A percentile compares a stretch with the other conserved stretches of the same genome.
Conservation (phyloP, 2,797 vertebrate species). For the Enteromius argenteus region DNA sequence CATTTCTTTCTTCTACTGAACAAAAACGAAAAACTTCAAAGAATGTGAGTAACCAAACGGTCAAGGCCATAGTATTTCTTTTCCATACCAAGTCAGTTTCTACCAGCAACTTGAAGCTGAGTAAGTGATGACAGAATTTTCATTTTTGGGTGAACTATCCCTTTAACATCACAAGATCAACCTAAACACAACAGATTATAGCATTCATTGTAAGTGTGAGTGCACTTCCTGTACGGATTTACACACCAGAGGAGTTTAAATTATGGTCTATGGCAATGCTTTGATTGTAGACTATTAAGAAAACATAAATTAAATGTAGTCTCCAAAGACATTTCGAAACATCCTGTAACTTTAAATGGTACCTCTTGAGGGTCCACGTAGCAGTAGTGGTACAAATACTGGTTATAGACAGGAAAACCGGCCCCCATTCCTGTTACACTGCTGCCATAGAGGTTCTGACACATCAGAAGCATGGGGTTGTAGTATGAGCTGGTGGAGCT, state of each 20-base stretch:
- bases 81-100: background rate
- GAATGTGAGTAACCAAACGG: background rate
- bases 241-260: background rate
- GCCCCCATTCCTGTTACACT: conserved; percentile 78
- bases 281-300: conserved; percentile 16
- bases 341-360: background rate
- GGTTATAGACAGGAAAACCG: conserved; percentile 82
- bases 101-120: background rate
- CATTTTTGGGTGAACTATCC: background rate
- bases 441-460: conserved; percentile 81
- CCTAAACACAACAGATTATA: background rate
- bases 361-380: conserved; percentile 93
- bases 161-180: background rate
- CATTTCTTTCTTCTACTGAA: background rate
- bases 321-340: background rate
- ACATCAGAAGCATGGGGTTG: conserved; percentile 86
- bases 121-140: background rate
- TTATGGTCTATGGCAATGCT: conserved; percentile 13
- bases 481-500: conserved; percentile 79
- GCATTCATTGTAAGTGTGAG: background rate
- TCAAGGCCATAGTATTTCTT: background rate
- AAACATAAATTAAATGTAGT: conserved; percentile 6
- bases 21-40: background rate
- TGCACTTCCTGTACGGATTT: background rate
- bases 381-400: conserved; percentile 93